Percentiles rank a stretch among this genome's conserved stretches.
phyloP scores from a whole-genome alignment of 1,140 invertebrate genomes.

The Drosophila repletoides region DNA sequence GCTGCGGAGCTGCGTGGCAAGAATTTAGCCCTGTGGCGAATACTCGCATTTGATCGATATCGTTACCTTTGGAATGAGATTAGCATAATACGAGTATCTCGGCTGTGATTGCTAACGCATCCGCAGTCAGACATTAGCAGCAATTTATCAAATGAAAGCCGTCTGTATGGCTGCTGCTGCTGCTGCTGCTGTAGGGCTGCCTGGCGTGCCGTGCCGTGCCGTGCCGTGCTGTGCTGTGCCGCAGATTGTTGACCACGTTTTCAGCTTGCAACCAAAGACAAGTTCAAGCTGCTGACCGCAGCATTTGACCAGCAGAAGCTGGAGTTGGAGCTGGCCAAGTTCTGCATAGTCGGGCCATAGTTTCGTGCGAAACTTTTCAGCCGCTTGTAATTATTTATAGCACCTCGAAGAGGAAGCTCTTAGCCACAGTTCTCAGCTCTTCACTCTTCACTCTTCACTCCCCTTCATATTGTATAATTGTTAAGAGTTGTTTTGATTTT shows the following conservation, averaged over 20 bases:
- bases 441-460: not conserved
- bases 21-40: not conserved
- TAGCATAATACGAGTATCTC: constrained; percentile 3
- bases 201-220: not conserved
- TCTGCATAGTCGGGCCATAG: constrained; percentile 36
- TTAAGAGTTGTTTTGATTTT: constrained; percentile 32
- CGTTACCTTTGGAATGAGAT: constrained; percentile 2
- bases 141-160: constrained; percentile 38
- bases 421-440: not conserved
- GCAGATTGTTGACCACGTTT: constrained; percentile 42
- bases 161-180: not conserved
- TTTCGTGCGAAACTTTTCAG: constrained; percentile 55
- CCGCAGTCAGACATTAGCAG: constrained; percentile 33
- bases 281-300: constrained; percentile 35
- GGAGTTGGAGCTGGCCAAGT: constrained; percentile 21
- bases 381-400: constrained; percentile 75
- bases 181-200: too few species aligned
- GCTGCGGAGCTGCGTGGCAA: too few species aligned
- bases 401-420: constrained; percentile 42
- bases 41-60: not conserved
- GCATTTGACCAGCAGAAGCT: constrained; percentile 19
- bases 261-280: constrained; percentile 33
- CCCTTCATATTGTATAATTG: constrained; percentile 24
- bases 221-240: constrained; percentile 21
- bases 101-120: constrained; percentile 9